These are phyloP conservation scores for Lepus townsendii DNA, from an alignment of 2,797 vertebrate species.

Conservation along the genomic window DNA sequence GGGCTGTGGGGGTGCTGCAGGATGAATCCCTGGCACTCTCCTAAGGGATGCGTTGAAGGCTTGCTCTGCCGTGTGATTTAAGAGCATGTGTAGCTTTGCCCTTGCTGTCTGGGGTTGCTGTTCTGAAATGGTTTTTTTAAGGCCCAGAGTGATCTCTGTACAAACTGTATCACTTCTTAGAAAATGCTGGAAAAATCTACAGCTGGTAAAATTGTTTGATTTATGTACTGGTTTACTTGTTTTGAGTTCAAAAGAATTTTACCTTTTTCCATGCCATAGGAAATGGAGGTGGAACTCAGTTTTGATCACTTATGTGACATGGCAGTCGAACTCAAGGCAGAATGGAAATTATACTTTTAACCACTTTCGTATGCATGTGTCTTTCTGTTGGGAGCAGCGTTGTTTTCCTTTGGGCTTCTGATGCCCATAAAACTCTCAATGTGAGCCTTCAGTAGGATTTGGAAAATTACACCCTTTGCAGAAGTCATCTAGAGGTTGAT, in stretches of 20 bases:
- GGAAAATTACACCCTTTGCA: slow-evolving; percentile 62
- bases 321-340: slow-evolving; percentile 36
- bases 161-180: slow-evolving; percentile 32
- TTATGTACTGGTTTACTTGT: slow-evolving; percentile 48
- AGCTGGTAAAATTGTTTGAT: slow-evolving; percentile 49
- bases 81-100: not conserved
- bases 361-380: not conserved
- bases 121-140: slow-evolving; percentile 59
- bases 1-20: slow-evolving; percentile 44
- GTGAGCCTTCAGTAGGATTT: slow-evolving; percentile 29
- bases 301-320: slow-evolving; percentile 43
- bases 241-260: slow-evolving; percentile 54
- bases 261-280: slow-evolving; percentile 28
- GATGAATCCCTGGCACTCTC: slow-evolving; percentile 1
- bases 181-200: slow-evolving; percentile 63
- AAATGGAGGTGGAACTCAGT: slow-evolving; percentile 60
- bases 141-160: slow-evolving; percentile 14
- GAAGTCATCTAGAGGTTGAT: slow-evolving; percentile 63
- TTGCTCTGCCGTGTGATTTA: not conserved
- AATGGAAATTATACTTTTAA: slow-evolving; percentile 55
- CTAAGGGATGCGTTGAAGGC: not conserved
- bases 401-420: not conserved
- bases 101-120: slow-evolving; percentile 9
- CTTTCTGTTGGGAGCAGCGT: slow-evolving; percentile 14
- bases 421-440: slow-evolving; percentile 20